Conservation (phyloP, 2,888 invertebrate genomes). For the Drosophila ezoana region DNA sequence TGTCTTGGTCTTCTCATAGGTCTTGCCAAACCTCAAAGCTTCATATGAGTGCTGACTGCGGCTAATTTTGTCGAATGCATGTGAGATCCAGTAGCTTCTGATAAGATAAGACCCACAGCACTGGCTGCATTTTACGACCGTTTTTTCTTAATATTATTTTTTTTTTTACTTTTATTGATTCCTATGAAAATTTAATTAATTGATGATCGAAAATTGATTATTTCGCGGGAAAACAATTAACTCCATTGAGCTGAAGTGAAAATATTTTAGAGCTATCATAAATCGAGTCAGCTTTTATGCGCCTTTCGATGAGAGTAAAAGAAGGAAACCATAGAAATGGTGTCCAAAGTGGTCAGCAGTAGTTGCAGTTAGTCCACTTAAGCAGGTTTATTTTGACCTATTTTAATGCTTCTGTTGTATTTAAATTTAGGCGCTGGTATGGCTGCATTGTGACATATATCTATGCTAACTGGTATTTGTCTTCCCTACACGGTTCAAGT, state of each 20-base stretch:
- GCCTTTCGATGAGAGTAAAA: neutral
- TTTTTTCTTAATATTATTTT: neutral
- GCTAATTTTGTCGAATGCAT: constrained; percentile 62
- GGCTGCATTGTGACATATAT: neutral
- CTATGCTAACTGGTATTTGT: too few relatives aligned
- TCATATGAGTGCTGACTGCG: constrained; percentile 64
- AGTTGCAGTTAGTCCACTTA: constrained; percentile 29
- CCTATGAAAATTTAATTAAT: constrained; percentile 67
- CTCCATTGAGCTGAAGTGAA: constrained; percentile 6
- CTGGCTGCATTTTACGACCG: constrained; percentile 10
- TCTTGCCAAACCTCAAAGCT: constrained; percentile 14
- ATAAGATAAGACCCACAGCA: constrained; percentile 55
- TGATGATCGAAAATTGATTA: constrained; percentile 73
- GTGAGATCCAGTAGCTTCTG: constrained; percentile 11
- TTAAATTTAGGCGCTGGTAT: neutral
- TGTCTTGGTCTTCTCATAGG: neutral
- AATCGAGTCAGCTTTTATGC: constrained; percentile 2
- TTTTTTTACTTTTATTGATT: constrained; percentile 32
- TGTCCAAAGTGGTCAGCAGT: constrained; percentile 29
- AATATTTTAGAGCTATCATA: constrained; percentile 3
- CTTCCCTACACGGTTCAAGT: too few relatives aligned
- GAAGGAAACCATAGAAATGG: constrained; percentile 44
- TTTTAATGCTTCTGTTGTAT: constrained; percentile 8
- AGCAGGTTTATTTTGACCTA: constrained; percentile 45
- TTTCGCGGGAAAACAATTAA: neutral